Evolutionary conservation across 2,797 vertebrate species (phyloP), one percentile per base, ranked within the genome.

Genomic region (Hypotaenidia philippensis): DNA sequence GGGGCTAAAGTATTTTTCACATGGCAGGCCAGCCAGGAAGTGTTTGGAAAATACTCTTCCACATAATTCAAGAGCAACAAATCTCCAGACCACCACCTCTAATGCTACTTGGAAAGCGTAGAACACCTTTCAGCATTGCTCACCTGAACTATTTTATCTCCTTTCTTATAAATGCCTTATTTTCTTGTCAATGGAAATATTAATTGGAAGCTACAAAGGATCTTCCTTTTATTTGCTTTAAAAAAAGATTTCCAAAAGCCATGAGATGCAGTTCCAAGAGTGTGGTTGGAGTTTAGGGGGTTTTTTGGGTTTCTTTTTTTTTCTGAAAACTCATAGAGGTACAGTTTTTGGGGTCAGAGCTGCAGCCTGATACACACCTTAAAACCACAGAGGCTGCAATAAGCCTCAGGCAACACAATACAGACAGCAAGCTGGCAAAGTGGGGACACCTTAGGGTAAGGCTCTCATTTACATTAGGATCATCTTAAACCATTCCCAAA

Each of bases 151-250:
- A 2, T 13, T 38, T 66, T 55, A 3, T 14, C 38, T 66, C 59
- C 25, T 78, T 92, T 95, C 84, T 82, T 31, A 32, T 81, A 78
- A 95, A 61, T 6, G 8, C 26, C 49, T 80, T n/a, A 83, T 95
- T 93, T 96, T 90, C 78, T 87, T 79, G 53, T 87, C 83, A 86
- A 89, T 52, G 50, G 66, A 74, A 93, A 96, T 56, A 86, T 77
- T 64, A 65, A 44, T 83, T 84, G 47, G 79, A 97, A 78, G 26
- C 65, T 50, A 89, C 72, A 91, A 70, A 90, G 26, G 10, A 36
- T 80, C 53, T 65, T 95, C 57, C 34, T 93, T 56, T 60, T 45
- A 50, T 81, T 95, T 79, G 41, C 78, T 95, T 84, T 38, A 75
- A 92, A 84, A 87, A 72, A 92, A 78, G 25, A 52, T 72, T 76